Base-by-base conservation (phyloP, 1,140 invertebrate genomes). In the Meloidogyne floridensis region DNA sequence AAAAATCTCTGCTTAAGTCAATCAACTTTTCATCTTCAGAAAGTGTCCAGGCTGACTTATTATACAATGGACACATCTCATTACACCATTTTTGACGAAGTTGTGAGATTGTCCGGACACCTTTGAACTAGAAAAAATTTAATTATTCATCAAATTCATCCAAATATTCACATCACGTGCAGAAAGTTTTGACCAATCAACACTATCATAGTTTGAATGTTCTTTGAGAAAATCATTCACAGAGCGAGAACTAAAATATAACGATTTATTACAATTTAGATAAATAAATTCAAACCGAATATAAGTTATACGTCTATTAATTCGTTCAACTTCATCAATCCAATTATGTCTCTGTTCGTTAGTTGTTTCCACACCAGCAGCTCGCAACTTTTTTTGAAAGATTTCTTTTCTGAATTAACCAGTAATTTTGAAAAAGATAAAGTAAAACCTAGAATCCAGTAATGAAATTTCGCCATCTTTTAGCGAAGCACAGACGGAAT, bases 101-200 rank as follows among this genome's bases (percentile, higher is more conserved):
- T 81, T 85, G 85, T 42, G 70, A 47, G 13, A 80, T 77, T 7
- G 84, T 80, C 15, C 84, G 84, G 13, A 71, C 7, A 11, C 85
- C 77, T 54, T 71, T 53, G 59, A 85, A 85, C 84, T 85, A 77
- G 54, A 84, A 15, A 20, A 32, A 81, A 65, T 56, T 7, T 75
- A 13, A 75, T 15, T 42, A 32, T 20, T 2, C 32, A 32, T 11
- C 54, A 32, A 11, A 2, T 15, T 76, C 42, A 84, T 51, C 13
- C 42, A 83, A 82, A 7, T 59, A 32, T 42, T 75, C 78, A 85
- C 84, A 43, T 86, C 85, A 32, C 53, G 59, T 11, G 76, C 83
- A 20, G 84, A 71, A 59, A 85, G 87, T 42, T 84, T 72, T 69
- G 75, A 47, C 84, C 84, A 85, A 73, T 85, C 84, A 43, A 85